Percentiles rank a stretch among this genome's conserved stretches.
phyloP scores from a whole-genome alignment of 2,113 vertebrate genomes.

The Otus sunia region DNA sequence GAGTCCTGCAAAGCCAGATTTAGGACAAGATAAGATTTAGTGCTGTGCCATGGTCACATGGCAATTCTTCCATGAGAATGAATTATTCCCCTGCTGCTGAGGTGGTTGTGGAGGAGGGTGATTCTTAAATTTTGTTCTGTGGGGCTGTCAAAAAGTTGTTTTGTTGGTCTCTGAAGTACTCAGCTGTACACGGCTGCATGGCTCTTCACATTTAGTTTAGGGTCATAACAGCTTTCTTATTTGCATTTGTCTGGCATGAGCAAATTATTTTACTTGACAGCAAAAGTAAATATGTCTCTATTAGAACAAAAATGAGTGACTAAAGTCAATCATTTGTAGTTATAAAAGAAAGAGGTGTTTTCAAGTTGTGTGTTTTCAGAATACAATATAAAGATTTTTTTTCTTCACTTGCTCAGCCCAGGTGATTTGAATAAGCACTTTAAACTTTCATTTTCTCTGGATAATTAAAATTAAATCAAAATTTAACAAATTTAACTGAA shows the following conservation, averaged over 20 bases:
- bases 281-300: neutral
- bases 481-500: neutral
- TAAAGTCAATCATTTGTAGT: neutral
- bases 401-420: neutral
- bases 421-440: neutral
- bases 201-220: neutral
- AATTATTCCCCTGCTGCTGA: neutral
- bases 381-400: neutral
- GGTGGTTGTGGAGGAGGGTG: neutral
- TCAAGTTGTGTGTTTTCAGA: neutral
- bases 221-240: neutral
- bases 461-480: neutral
- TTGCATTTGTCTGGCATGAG: neutral
- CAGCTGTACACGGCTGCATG: neutral
- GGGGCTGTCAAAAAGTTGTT: neutral
- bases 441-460: neutral
- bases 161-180: neutral
- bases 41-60: neutral
- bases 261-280: neutral
- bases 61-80: neutral
- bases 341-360: neutral
- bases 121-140: neutral
- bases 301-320: neutral
- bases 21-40: neutral
- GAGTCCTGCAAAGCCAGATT: neutral